Evolutionary conservation across 2,113 vertebrate genomes (phyloP).

Genomic region (Romanogobio albipinnatus): DNA sequence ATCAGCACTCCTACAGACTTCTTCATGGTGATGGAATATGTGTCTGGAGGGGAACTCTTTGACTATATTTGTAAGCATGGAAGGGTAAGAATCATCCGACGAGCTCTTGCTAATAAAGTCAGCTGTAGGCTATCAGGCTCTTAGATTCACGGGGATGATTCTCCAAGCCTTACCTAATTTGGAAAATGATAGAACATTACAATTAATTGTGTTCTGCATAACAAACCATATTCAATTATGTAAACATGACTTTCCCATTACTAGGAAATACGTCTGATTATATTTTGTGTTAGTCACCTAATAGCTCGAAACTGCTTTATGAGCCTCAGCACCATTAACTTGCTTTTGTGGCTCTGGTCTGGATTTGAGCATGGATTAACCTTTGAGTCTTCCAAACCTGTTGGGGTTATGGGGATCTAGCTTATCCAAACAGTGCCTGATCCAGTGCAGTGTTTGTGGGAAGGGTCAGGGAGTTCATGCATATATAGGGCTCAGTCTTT

Average conservation of each 20-base stretch:
- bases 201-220: neutral
- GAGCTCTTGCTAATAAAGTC: neutral
- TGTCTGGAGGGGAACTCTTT: conserved; percentile 95
- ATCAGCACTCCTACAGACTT: conserved; percentile 98
- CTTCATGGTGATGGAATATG: conserved; percentile 99
- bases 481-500: neutral
- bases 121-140: neutral
- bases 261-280: neutral
- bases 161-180: neutral
- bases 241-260: neutral
- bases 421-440: neutral
- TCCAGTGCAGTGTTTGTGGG: neutral
- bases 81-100: conserved; percentile 81
- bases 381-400: conserved; percentile 3
- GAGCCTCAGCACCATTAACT: neutral
- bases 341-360: neutral
- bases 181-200: neutral
- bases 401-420: conserved; percentile 9
- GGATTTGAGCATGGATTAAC: conserved; percentile 29
- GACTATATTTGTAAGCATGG: conserved; percentile 99
- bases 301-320: neutral
- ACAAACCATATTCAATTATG: neutral
- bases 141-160: conserved; percentile 1
- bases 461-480: conserved; percentile 21
- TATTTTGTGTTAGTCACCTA: conserved; percentile 2